These are phyloP conservation scores for Enteromius treurensis DNA, from an alignment of 2,797 vertebrate species.

Conservation along the genomic window DNA sequence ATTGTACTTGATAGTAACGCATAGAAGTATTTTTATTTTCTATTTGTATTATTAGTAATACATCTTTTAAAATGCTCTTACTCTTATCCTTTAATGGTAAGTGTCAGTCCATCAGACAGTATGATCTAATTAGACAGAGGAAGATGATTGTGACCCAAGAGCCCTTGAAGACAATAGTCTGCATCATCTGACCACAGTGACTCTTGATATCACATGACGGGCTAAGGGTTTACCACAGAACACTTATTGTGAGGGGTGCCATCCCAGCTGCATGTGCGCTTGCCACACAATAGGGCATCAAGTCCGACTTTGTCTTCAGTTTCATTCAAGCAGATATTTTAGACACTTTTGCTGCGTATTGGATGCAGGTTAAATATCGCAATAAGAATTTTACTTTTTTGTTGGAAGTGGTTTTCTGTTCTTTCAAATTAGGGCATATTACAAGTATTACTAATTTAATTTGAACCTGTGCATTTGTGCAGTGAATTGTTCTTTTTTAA, in stretches of 20 bases:
- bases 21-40: neutral
- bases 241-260: conserved; percentile 58
- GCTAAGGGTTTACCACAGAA: conserved; percentile 55
- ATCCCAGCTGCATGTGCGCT: conserved; percentile 53
- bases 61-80: neutral
- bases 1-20: neutral
- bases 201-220: conserved; percentile 59
- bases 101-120: conserved; percentile 45
- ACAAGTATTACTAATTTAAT: neutral
- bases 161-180: conserved; percentile 60
- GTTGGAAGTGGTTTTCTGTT: neutral
- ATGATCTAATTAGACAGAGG: conserved; percentile 44
- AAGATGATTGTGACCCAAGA: conserved; percentile 52
- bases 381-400: neutral
- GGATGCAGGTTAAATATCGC: neutral
- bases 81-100: conserved; percentile 20
- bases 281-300: conserved; percentile 48
- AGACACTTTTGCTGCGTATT: neutral
- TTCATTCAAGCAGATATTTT: conserved; percentile 52
- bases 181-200: conserved; percentile 59
- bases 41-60: neutral
- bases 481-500: neutral
- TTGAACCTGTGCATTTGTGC: neutral
- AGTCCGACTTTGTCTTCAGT: conserved; percentile 58
- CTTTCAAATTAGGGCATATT: neutral